These are phyloP conservation scores for Cheiracanthium punctorium DNA, from an alignment of 2,888 invertebrate genomes.

Conservation along the genomic window DNA sequence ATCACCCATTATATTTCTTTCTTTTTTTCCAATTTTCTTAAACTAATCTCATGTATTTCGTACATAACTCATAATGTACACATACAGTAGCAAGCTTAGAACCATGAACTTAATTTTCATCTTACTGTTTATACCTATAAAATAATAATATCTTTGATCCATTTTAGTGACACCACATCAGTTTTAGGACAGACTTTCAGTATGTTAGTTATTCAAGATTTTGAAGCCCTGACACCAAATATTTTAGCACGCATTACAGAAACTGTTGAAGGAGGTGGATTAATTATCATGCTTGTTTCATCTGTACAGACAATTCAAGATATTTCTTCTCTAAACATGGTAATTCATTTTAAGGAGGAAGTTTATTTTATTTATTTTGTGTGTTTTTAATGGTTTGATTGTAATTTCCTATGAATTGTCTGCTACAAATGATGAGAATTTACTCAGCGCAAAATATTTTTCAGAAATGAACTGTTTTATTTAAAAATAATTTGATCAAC, in stretches of 20 bases:
- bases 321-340: slow-evolving; percentile 95
- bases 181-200: slow-evolving; percentile 97
- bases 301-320: slow-evolving; percentile 91
- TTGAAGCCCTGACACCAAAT: slow-evolving; percentile 98
- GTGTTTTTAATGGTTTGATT: background rate
- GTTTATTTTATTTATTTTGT: background rate
- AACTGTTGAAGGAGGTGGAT: slow-evolving; percentile 97
- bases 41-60: too few species aligned
- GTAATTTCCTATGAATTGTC: background rate
- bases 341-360: slow-evolving; percentile 11
- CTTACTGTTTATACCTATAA: too few species aligned
- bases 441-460: too few species aligned
- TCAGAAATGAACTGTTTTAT: too few species aligned
- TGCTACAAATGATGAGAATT: background rate
- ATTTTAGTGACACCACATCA: slow-evolving; percentile 88
- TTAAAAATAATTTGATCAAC: too few species aligned
- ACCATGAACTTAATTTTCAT: too few species aligned
- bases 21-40: too few species aligned
- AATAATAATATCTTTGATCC: background rate
- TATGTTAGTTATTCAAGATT: slow-evolving; percentile 82
- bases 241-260: slow-evolving; percentile 96
- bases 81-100: too few species aligned
- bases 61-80: too few species aligned
- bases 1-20: too few species aligned
- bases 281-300: slow-evolving; percentile 90